Conservation (phyloP, 2,797 vertebrate genomes). For the Acrossocheilus fasciatus region DNA sequence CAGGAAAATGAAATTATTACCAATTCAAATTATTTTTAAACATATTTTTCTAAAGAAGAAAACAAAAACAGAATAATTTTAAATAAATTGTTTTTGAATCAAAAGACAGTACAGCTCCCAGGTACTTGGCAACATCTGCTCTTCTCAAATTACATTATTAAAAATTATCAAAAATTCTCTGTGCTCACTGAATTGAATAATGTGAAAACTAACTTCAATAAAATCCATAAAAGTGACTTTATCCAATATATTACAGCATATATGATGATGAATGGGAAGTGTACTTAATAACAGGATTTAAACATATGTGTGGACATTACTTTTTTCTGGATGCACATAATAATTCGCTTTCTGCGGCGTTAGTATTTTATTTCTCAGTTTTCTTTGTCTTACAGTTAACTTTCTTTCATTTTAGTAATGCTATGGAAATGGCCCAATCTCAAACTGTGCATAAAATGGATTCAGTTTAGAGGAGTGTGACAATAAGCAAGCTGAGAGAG, state of each 20-base stretch:
- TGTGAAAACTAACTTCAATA: not conserved
- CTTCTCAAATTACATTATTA: not conserved
- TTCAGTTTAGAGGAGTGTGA: not conserved
- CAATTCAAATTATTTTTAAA: not conserved
- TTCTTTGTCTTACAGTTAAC: not conserved
- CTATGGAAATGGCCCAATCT: not conserved
- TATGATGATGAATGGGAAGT: not conserved
- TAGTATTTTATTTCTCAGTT: not conserved
- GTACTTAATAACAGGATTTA: not conserved
- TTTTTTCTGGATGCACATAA: not conserved
- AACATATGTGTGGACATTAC: not conserved
- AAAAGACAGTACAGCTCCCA: not conserved
- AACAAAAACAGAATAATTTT: not conserved
- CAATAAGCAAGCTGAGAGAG: not conserved
- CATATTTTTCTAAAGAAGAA: not conserved
- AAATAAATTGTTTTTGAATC: not conserved
- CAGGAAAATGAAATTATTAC: not conserved
- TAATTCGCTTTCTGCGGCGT: not conserved
- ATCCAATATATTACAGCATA: not conserved
- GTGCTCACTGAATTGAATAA: not conserved
- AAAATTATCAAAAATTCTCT: not conserved
- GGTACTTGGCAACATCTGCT: not conserved
- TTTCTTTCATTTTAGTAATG: not conserved
- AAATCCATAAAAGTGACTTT: not conserved
- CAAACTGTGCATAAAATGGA: not conserved